Conservation (phyloP, 1,140 invertebrate species). For the Drosophila littoralis region DNA sequence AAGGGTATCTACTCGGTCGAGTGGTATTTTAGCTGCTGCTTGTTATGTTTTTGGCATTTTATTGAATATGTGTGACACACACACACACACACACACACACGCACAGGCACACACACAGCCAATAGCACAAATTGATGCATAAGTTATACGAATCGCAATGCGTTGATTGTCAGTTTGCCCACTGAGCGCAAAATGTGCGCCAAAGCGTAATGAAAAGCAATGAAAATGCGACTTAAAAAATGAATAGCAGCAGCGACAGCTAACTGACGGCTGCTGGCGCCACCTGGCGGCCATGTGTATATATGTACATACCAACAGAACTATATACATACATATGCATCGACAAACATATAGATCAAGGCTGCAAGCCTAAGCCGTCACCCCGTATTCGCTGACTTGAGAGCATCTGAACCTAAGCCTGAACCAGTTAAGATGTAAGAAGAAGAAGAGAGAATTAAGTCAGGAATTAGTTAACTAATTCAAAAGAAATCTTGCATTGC, state of each 20-base stretch:
- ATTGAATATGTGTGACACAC: constrained; percentile 47
- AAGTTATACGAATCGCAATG: constrained; percentile 75
- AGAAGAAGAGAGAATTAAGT: too few relatives aligned
- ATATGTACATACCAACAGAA: neutral
- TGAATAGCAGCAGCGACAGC: constrained; percentile 14
- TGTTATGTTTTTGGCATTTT: constrained; percentile 43
- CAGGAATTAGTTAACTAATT: too few relatives aligned
- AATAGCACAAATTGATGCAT: constrained; percentile 69
- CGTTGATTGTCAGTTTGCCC: constrained; percentile 74
- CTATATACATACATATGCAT: neutral
- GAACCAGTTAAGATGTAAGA: too few relatives aligned
- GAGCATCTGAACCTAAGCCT: too few relatives aligned
- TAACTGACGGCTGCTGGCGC: constrained; percentile 24
- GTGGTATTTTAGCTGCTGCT: constrained; percentile 4
- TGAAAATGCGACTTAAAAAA: constrained; percentile 36
- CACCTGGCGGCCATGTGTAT: constrained; percentile 18
- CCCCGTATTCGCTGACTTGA: too few relatives aligned
- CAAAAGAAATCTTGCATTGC: too few relatives aligned
- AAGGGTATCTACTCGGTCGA: constrained; percentile 13
- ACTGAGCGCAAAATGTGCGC: constrained; percentile 58
- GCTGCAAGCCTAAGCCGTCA: too few relatives aligned
- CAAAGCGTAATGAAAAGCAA: constrained; percentile 66
- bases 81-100: constrained; percentile 1
- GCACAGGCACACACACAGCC: constrained; percentile 1
- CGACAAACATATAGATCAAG: too few relatives aligned